Evolutionary conservation across 2,888 invertebrate genomes (phyloP), one percentile per base, ranked within the genome.

Genomic region (Chrysomela aeneicollis): DNA sequence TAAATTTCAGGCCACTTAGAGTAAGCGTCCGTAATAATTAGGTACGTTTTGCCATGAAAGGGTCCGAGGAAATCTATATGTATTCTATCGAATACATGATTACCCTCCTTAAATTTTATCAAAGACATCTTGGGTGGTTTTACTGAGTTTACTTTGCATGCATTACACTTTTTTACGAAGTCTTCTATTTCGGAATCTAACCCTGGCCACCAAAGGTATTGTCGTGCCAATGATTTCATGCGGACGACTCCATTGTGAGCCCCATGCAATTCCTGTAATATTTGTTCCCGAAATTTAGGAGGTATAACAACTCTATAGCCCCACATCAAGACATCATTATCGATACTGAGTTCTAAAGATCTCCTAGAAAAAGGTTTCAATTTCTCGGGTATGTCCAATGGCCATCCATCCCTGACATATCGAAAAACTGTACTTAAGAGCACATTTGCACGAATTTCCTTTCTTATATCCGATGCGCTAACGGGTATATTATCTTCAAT

Each of bases 21-120:
- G 66, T 74, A 76, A 9, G 81, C 73, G 67, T 84, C 83, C 2
- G 81, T 76, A 6, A 82, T 68, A 15, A 83, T 68, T 42, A 67
- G 54, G 15, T 59, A 61, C 18, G 50, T 59, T 59, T 63, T 59
- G 17, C 64, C 67, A 21, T 62, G 50, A 54, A 37, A 64, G 15
- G 67, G 64, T 3, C 82, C 82, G 12, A 82, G 81, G 73, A 80
- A 83, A 70, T 84, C 84, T 15, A 82, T 72, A 71, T 84, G 83
- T 3, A 83, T 67, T 17, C 83, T 71, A 61, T 80, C 72, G 78
- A 79, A 81, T 10, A 77, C 75, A 57, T 71, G 64, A 5, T 62
- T 67, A 21, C 79, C 66, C 61, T 71, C 73, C 22, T 64, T 67
- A 66, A 74, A 76, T 30, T 74, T 66, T 19, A 60, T 61, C 59